Base-by-base conservation (phyloP, 2,113 vertebrate genomes). In the Pipa parva region DNA sequence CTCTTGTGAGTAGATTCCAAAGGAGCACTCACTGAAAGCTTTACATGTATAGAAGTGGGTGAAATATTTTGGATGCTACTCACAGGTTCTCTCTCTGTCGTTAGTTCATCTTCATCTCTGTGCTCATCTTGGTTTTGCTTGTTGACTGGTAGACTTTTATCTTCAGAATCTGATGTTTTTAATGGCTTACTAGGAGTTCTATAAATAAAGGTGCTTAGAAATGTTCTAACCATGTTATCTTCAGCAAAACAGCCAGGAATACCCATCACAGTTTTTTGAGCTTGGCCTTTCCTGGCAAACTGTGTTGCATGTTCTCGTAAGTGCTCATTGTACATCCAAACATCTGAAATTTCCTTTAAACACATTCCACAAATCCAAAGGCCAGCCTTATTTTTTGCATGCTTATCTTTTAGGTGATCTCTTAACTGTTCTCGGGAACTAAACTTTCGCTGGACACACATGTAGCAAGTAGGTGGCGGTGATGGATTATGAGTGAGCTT, bases 241-340 rank as follows among this genome's bases (percentile, higher is more conserved):
- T 92, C 91, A 10, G 88, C 76, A 5, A 94, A 85, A 71, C 87
- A 87, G 13, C 87, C 79, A 0, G 92, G 78, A 77, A 93, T 82
- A 1, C 89, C 91, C 73, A 91, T 80, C 61, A 90, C 85, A 0
- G 92, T 84, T 48, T 88, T 87, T 74, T 91, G 92, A 0, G 82
- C 89, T 72, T 93, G 96, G n/a, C 92, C 94, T 59, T 85, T 91
- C 52, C 93, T 87, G 6, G 95, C 95, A 0, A 98, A 99, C 74
- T 94, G 92, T 0, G 91, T 91, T 50, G 97, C 95, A 0, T 99
- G 97, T 8, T 97, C 95, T 13, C 95, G 83, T 8, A 99, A 80
- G 67, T 99, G 97, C 72, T 98, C 94, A 0, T 99, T 99, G 81
- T 97, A 97, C 96, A 97, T 95, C 95, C 96, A 99, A 18, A 98